Base-by-base conservation (phyloP, 2,113 vertebrate genomes). In the Sciurus niger region DNA sequence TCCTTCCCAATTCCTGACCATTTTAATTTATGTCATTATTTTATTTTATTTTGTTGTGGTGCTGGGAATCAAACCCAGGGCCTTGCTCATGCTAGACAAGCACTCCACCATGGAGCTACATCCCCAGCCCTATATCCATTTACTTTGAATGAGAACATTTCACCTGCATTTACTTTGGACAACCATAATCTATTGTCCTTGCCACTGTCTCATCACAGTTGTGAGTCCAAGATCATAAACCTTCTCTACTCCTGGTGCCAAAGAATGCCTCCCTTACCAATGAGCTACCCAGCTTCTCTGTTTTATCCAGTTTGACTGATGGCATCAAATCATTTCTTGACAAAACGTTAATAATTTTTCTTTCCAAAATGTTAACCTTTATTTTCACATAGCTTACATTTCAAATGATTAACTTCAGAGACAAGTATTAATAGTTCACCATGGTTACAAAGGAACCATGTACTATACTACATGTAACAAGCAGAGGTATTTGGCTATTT, bases 341-440 rank as follows among this genome's bases (percentile, higher is more conserved):
- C 70, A 65, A 55, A 84, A 91, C 9, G 53, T 46, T 60, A 85
- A 85, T 60, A 85, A 85, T 43, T 78, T 89, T 89, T 72, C 40
- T 92, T 89, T 74, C 68, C 63, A 79, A 78, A 63, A 67, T 32
- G 46, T 84, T 89, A 92, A 73, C 58, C 30, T 82, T 91, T 96
- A 85, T 58, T 20, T 79, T 90, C 79, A 87, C 16, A 51, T 82
- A 60, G 37, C 8, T 84, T 93, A 74, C 32, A n/a, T 80, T 82
- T 86, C 80, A 46, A 79, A 93, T 37, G n/a, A 73, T 70, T 80
- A 43, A 40, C 63, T 85, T 88, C 77, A 43, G 60, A 60, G 60
- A 53, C 40, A 88, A 67, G 12, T 51, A 68, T 88, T 94, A 63
- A 60, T 72, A 73, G 53, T 90, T 77, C 13, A n/a, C 90, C 0